These are phyloP conservation scores for Agelaius phoeniceus DNA, from an alignment of 2,113 vertebrate genomes.

Conservation along the genomic window DNA sequence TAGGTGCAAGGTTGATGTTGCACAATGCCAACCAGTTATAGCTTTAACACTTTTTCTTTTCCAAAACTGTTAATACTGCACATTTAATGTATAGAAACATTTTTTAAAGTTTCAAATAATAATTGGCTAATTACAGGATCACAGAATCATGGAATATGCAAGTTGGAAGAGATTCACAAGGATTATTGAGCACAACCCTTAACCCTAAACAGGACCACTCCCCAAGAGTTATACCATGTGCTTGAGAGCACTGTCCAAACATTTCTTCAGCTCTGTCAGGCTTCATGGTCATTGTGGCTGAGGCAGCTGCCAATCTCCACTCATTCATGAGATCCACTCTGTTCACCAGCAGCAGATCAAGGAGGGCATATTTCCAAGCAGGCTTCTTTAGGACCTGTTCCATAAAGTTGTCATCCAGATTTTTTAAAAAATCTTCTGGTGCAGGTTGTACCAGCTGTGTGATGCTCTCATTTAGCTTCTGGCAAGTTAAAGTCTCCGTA, in stretches of 20 bases:
- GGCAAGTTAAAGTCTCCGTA: not conserved
- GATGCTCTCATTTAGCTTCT: not conserved
- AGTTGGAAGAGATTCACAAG: not conserved
- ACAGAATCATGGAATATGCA: accelerated
- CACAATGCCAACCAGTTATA: not conserved
- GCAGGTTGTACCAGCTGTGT: not conserved
- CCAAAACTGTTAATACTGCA: not conserved
- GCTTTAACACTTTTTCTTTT: not conserved
- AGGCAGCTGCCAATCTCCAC: not conserved
- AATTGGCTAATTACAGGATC: not conserved
- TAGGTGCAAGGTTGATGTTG: not conserved
- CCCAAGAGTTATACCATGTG: not conserved
- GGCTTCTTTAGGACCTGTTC: not conserved
- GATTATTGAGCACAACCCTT: accelerated
- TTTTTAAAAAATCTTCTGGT: not conserved
- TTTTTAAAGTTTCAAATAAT: not conserved
- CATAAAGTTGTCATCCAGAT: not conserved
- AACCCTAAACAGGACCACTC: not conserved
- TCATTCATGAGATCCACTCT: not conserved
- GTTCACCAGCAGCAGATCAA: not conserved
- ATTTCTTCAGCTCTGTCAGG: not conserved
- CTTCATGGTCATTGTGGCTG: accelerated
- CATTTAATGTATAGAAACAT: not conserved
- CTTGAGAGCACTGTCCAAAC: not conserved
- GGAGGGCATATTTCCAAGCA: not conserved